Evolutionary conservation across 2,888 invertebrate species (phyloP), one percentile per base, ranked within the genome.

Genomic region (Pollenia labialis): DNA sequence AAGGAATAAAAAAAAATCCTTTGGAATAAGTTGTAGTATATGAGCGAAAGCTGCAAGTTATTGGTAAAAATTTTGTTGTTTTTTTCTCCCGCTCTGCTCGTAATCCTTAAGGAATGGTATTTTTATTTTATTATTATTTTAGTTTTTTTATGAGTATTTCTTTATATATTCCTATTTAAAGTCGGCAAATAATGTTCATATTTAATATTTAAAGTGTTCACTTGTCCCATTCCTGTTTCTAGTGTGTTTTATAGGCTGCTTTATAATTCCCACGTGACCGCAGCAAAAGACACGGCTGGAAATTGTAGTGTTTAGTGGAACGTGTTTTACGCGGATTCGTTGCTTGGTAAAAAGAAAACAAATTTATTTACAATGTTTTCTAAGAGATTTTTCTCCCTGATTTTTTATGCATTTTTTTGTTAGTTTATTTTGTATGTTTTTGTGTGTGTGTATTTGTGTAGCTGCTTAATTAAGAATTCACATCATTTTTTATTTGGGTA

Each of bases 401-500:
- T 84, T 85, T 85, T 76, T 87, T 80, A 80, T 68, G 87, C 62
- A 87, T 50, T 84, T 87, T 62, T 80, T 71, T 23, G 56, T 80
- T 81, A 76, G 76, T 69, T 74, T 84, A 46, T 69, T 82, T 81
- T 54, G 6, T 18, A 18, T 23, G 23, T 23, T 1, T 18, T 1
- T 18, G 18, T 18, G 18, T 12, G n/a, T 48, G 32, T 32, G 46
- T 48, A 9, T 46, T 72, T 66, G 2, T 84, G 76, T 87, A 87
- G 89, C 88, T 88, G 90, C 91, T 92, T 92, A 92, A 92, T 93
- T 93, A 92, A 90, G 91, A 92, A 92, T 93, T 92, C 93, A 93
- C 92, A 92, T 93, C 93, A 91, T 91, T 92, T 93, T 93, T 93
- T 93, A 92, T 93, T 93, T 92, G 91, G 93, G 91, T 91, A 91